These are phyloP conservation scores for Hydra vulgaris DNA, from an alignment of 30 jellyfish, hydroid and myxozoan genomes.

Conservation along the genomic window DNA sequence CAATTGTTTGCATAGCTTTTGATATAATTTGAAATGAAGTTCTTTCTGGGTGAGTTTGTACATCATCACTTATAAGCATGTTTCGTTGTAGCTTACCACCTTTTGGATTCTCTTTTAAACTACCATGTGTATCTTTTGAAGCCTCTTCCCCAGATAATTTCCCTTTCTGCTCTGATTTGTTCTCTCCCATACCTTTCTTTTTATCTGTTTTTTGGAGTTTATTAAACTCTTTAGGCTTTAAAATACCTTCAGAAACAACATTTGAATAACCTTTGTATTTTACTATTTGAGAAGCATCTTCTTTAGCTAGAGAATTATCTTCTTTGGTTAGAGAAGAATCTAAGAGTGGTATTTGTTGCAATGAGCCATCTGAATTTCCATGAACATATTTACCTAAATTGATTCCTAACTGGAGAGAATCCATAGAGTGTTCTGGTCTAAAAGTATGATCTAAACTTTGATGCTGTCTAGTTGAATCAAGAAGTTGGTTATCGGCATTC, in stretches of 20 bases:
- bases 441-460: background rate
- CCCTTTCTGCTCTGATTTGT: background rate
- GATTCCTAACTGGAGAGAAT: conserved; percentile 3
- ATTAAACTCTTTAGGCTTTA: background rate
- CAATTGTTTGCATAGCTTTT: conserved; percentile 20
- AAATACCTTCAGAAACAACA: background rate
- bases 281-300: background rate
- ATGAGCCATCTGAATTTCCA: background rate
- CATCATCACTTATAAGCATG: conserved; percentile 1
- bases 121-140: background rate
- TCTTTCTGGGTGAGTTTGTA: background rate
- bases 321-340: conserved; percentile 5
- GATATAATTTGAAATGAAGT: conserved; percentile 10
- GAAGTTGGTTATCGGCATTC: conserved; percentile 18
- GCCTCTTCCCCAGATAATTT: background rate
- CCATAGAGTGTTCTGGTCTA: background rate
- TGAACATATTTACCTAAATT: background rate
- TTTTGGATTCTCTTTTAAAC: background rate
- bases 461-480: background rate
- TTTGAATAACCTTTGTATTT: background rate
- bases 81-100: background rate
- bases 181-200: background rate
- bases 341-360: conserved; percentile 3
- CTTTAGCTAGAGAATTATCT: conserved; percentile 4
- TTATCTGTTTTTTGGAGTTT: background rate